phyloP scores from a whole-genome alignment of 1,140 invertebrate species.

The Periplaneta americana region DNA sequence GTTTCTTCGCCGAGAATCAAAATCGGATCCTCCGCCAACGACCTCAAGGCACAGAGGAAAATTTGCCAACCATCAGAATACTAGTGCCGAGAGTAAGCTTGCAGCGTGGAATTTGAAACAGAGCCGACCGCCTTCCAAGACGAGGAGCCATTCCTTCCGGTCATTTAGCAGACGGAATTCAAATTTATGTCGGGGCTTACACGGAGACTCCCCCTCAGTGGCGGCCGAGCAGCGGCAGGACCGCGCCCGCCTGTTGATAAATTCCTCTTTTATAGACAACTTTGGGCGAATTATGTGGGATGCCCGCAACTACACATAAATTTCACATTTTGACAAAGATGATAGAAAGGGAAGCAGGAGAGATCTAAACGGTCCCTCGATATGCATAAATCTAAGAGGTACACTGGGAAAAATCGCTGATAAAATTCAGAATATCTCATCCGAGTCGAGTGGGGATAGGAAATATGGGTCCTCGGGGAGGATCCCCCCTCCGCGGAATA shows the following conservation, averaged over 20 bases:
- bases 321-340: slow-evolving; percentile 7
- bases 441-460: neutral
- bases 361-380: slow-evolving; percentile 7
- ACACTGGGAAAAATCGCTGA: neutral
- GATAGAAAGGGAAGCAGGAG: neutral
- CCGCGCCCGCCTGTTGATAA: neutral
- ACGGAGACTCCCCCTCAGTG: no score
- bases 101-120: neutral
- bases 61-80: no score
- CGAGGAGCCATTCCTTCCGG: neutral
- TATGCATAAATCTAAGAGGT: slow-evolving; percentile 8
- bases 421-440: neutral
- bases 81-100: no score
- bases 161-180: neutral
- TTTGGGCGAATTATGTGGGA: slow-evolving; percentile 2
- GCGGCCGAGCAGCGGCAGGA: no score
- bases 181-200: neutral
- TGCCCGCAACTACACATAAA: neutral
- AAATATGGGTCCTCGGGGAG: slow-evolving; percentile 3
- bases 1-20: no score
- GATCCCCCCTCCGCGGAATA: neutral
- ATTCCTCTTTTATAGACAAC: slow-evolving; percentile 12
- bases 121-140: neutral
- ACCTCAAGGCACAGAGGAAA: no score
- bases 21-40: no score